Evolutionary conservation across 2,797 vertebrate genomes (phyloP).

Genomic region (Gallinago nigripennis): DNA sequence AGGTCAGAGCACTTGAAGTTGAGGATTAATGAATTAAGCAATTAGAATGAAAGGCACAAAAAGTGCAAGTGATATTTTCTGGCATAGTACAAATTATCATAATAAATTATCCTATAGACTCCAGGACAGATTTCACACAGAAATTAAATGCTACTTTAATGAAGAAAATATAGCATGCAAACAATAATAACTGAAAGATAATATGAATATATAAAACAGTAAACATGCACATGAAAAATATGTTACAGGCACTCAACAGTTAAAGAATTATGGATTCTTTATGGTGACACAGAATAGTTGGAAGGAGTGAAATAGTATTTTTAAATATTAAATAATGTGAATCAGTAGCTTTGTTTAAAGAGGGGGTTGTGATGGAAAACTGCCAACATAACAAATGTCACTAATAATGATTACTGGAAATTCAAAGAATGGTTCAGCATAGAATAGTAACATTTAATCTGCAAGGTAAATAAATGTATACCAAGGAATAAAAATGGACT

Average conservation of each 20-base stretch:
- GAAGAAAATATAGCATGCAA: not conserved
- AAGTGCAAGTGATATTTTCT: constrained; percentile 12
- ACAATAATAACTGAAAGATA: not conserved
- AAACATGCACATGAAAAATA: not conserved
- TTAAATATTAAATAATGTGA: not conserved
- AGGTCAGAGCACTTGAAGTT: constrained; percentile 4
- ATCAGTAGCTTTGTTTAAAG: not conserved
- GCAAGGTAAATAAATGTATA: constrained; percentile 10
- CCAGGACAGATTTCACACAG: not conserved
- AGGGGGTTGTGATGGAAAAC: not conserved
- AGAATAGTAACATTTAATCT: constrained; percentile 1
- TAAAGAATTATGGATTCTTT: not conserved
- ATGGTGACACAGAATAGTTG: not conserved
- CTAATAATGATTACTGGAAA: constrained; percentile 6
- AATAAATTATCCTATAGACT: not conserved
- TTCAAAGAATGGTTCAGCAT: not conserved
- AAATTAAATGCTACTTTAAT: not conserved
- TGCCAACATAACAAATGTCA: constrained; percentile 17
- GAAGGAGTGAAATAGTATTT: not conserved
- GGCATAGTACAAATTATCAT: not conserved
- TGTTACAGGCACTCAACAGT: not conserved
- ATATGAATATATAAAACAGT: not conserved
- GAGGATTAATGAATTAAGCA: not conserved
- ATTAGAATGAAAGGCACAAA: constrained; percentile 1
- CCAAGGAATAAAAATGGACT: not conserved